phyloP scores from a whole-genome alignment of 2,113 vertebrate species.

The Tragelaphus buxtoni region DNA sequence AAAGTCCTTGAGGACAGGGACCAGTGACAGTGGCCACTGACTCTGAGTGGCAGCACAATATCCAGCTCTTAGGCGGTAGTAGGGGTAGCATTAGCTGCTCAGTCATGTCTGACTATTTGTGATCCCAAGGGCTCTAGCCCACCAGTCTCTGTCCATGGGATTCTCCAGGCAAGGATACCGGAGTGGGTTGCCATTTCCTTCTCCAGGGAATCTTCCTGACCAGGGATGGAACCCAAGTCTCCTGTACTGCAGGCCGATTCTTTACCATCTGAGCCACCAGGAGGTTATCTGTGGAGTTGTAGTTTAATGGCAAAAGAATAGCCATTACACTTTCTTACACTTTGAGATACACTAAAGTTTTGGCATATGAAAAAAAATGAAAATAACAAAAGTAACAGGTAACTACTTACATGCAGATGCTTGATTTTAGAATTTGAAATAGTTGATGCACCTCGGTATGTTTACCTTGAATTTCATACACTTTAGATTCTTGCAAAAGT shows the following conservation, averaged over 20 bases:
- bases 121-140: not conserved
- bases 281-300: not conserved
- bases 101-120: not conserved
- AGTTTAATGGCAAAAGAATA: not conserved
- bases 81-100: not conserved
- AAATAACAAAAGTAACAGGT: conserved; percentile 11
- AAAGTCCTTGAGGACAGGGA: not conserved
- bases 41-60: not conserved
- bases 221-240: not conserved
- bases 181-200: not conserved
- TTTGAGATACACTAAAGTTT: not conserved
- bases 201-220: not conserved
- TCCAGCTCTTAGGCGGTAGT: not conserved
- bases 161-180: not conserved
- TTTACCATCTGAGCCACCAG: not conserved
- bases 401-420: conserved; percentile 44
- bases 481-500: not conserved
- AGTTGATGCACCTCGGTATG: not conserved
- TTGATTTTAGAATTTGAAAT: conserved; percentile 62
- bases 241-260: not conserved
- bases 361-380: conserved; percentile 3
- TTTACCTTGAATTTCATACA: not conserved
- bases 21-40: not conserved
- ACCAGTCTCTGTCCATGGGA: not conserved
- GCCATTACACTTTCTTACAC: not conserved